Evolutionary conservation across 37 sponge, comb jelly and placozoan species (phyloP), one percentile per base, ranked within the genome.

Genomic region (Cladorhizidae sp.): DNA sequence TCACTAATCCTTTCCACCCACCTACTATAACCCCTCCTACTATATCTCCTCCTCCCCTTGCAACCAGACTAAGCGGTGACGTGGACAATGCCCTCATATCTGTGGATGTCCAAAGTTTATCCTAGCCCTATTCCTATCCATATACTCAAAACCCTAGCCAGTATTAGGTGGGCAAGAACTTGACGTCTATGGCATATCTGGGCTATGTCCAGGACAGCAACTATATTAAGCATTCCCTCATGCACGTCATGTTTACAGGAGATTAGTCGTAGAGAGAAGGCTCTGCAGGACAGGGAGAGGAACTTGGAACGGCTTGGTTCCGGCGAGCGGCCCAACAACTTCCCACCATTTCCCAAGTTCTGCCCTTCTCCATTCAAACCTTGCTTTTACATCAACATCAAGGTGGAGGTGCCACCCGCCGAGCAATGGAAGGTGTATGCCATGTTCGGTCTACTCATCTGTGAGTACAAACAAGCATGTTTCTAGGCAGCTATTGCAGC

Each of bases 341-440:
- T 96, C 74, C 96, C 94, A 38, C 96, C 96, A 5, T 80, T 93
- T 22, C 96, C 94, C n/a, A 71, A 70, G 52, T 83, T 81, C 52
- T 92, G 83, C 43, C 94, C 93, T 22, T 26, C 82, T 51, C 90
- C 90, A 63, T 45, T 88, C 58, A 89, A 95, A 77, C 98, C 98
- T 11, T 97, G 96, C 75, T 95, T 94, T 83, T 97, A 97, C 42
- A 83, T 95, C 69, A 90, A 95, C 80, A 90, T 97, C 61, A 74
- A 62, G 25, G 93, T 78, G 28, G 98, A 97, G 58, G 77, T 97
- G 22, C 98, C 98, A 32, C 88, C 87, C 1, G 52, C 79, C 21
- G 83, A 90, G 63, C 88, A 78, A 29, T 82, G 82, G 89, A 88
- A 86, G 67, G 79, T 95, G 72, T 61, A 88, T 9, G 20, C 36